Percentiles rank a stretch among this genome's conserved stretches.
Evolutionary conservation across 64 coral and sea anemone genomes (phyloP).

Genomic region (Porites lutea): DNA sequence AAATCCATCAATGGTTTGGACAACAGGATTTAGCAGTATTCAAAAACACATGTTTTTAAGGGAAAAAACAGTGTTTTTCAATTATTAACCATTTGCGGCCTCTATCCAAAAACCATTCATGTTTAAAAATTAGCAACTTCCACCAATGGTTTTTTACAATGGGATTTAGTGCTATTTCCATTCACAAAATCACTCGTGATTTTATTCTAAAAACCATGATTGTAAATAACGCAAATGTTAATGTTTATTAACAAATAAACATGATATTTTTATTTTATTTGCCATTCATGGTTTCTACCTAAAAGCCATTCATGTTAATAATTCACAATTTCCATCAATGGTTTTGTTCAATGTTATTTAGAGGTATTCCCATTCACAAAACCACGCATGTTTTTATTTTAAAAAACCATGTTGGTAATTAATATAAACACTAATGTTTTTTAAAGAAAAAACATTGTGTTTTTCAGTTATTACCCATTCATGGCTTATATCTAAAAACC

Average conservation of each 20-base stretch:
- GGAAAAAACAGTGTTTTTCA: slow-evolving; percentile 24
- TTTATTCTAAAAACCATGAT: slow-evolving; percentile 24
- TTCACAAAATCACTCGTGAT: slow-evolving; percentile 27
- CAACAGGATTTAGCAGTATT: slow-evolving; percentile 20
- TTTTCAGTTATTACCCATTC: slow-evolving; percentile 7
- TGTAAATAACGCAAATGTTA: slow-evolving; percentile 1
- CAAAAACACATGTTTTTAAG: slow-evolving; percentile 27
- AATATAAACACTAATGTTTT: slow-evolving; percentile 26
- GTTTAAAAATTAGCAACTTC: slow-evolving; percentile 21
- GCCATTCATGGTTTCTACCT: slow-evolving; percentile 17
- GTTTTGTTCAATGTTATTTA: slow-evolving; percentile 35
- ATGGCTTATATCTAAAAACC: slow-evolving; percentile 24
- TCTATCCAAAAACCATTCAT: slow-evolving; percentile 31
- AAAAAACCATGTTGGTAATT: slow-evolving; percentile 19
- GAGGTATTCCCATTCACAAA: slow-evolving; percentile 24
- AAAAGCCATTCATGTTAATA: slow-evolving; percentile 28
- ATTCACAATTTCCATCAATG: slow-evolving; percentile 26
- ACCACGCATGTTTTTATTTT: slow-evolving; percentile 2
- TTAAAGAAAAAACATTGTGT: slow-evolving; percentile 23
- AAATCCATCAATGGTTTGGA: slow-evolving; percentile 33
- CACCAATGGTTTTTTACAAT: slow-evolving; percentile 4
- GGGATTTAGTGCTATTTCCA: slow-evolving; percentile 19
- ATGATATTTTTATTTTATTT: slow-evolving; percentile 24
- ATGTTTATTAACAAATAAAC: slow-evolving; percentile 35
- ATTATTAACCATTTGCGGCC: slow-evolving; percentile 15